Percentiles rank a stretch among this genome's conserved stretches.
phyloP scores from a whole-genome alignment of 2,888 invertebrate species.

The Campopleginae sp. region DNA sequence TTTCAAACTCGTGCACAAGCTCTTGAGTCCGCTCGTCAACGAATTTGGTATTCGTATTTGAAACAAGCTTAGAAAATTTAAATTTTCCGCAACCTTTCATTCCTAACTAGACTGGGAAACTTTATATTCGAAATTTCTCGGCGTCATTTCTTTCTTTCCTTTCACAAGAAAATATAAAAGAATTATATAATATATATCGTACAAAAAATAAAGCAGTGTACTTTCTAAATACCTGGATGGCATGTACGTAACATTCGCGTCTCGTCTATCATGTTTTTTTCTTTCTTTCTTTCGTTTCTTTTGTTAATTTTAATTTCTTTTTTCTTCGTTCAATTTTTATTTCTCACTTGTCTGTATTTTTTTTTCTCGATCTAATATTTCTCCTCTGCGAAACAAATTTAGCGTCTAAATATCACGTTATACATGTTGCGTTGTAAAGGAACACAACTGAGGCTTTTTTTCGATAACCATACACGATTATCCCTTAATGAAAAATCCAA shows the following conservation, averaged over 20 bases:
- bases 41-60: conserved; percentile 34
- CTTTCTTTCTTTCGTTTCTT: conserved; percentile 30
- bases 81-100: conserved; percentile 51
- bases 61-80: conserved; percentile 34
- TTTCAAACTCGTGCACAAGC: conserved; percentile 20
- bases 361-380: conserved; percentile 54
- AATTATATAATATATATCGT: conserved; percentile 73
- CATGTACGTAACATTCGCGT: conserved; percentile 75
- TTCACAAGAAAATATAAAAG: conserved; percentile 71
- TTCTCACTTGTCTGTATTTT: conserved; percentile 53
- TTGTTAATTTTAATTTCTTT: background rate
- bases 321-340: conserved; percentile 8
- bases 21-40: conserved; percentile 52
- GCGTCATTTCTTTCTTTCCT: conserved; percentile 18
- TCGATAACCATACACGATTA: conserved; percentile 68
- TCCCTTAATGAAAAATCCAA: conserved; percentile 65
- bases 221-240: conserved; percentile 80
- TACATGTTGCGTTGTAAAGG: conserved; percentile 71
- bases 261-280: conserved; percentile 63
- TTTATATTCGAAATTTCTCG: conserved; percentile 72
- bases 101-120: conserved; percentile 72
- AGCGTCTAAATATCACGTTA: conserved; percentile 82
- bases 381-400: conserved; percentile 73
- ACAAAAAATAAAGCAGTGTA: conserved; percentile 82
- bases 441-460: conserved; percentile 70